phyloP scores from a whole-genome alignment of 1,140 invertebrate species.

The Mya arenaria region DNA sequence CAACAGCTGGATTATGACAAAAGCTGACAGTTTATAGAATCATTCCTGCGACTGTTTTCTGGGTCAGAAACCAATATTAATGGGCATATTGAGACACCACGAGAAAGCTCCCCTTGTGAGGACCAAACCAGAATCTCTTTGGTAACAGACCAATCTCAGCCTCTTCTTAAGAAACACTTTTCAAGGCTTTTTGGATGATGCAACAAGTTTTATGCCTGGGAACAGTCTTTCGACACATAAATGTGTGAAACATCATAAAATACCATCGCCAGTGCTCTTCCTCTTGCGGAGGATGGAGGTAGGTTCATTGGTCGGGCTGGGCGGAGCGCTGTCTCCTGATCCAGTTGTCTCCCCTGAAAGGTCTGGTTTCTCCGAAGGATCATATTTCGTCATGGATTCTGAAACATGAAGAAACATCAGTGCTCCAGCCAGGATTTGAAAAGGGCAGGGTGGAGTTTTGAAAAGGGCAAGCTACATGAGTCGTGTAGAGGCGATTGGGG shows the following conservation, averaged over 20 bases:
- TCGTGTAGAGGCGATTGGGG: no score
- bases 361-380: slow-evolving; percentile 2
- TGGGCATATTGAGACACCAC: neutral
- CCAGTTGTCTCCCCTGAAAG: slow-evolving; percentile 24
- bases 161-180: no score
- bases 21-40: neutral
- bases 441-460: no score
- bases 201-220: neutral
- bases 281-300: slow-evolving; percentile 65
- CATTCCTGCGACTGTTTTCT: neutral
- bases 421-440: no score
- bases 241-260: neutral
- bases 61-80: neutral
- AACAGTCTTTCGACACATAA: neutral
- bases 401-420: no score
- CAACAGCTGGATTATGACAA: neutral
- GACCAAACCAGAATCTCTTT: neutral
- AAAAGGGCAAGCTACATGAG: no score
- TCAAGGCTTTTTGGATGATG: neutral
- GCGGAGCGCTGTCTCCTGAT: neutral
- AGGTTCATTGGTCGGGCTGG: slow-evolving; percentile 45
- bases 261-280: slow-evolving; percentile 49
- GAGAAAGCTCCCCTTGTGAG: neutral
- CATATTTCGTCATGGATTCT: slow-evolving; percentile 53
- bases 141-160: no score